phyloP scores from a whole-genome alignment of 2,888 invertebrate species.

The Acrobasis repandana region DNA sequence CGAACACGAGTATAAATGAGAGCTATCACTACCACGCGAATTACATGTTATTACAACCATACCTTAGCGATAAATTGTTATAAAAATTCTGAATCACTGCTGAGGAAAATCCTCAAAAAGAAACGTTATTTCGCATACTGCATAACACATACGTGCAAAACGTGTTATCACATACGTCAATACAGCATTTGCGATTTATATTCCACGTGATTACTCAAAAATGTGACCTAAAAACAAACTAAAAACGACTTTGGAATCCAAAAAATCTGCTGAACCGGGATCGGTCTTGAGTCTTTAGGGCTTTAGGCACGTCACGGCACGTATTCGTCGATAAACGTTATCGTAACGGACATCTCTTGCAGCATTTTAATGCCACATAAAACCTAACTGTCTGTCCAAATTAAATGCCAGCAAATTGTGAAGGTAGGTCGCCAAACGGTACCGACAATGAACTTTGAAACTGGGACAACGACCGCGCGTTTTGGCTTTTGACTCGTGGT shows the following conservation, averaged over 20 bases:
- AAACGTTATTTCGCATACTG: not conserved
- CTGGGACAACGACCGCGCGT: slow-evolving; percentile 67
- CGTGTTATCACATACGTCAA: not conserved
- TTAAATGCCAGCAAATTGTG: slow-evolving; percentile 71
- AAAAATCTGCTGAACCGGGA: not conserved
- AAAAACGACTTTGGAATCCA: slow-evolving; percentile 3
- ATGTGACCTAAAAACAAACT: not conserved
- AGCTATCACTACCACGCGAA: not conserved
- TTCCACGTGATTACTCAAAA: not conserved
- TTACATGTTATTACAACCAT: not conserved
- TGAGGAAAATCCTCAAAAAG: slow-evolving; percentile 1
- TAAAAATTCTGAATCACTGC: not conserved
- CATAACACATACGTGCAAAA: not conserved
- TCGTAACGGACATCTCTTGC: slow-evolving; percentile 59
- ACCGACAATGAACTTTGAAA: slow-evolving; percentile 66
- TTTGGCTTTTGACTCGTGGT: slow-evolving; percentile 63
- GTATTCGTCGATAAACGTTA: slow-evolving; percentile 50
- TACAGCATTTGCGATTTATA: not conserved
- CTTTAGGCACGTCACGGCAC: slow-evolving; percentile 36
- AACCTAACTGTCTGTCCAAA: slow-evolving; percentile 74
- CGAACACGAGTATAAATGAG: not conserved
- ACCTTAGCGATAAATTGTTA: not conserved
- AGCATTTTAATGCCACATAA: slow-evolving; percentile 73
- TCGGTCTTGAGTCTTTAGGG: not conserved
- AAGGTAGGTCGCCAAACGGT: slow-evolving; percentile 81